These are phyloP conservation scores for Lichenostomus cassidix DNA, from an alignment of 2,113 vertebrate genomes.

Conservation along the genomic window DNA sequence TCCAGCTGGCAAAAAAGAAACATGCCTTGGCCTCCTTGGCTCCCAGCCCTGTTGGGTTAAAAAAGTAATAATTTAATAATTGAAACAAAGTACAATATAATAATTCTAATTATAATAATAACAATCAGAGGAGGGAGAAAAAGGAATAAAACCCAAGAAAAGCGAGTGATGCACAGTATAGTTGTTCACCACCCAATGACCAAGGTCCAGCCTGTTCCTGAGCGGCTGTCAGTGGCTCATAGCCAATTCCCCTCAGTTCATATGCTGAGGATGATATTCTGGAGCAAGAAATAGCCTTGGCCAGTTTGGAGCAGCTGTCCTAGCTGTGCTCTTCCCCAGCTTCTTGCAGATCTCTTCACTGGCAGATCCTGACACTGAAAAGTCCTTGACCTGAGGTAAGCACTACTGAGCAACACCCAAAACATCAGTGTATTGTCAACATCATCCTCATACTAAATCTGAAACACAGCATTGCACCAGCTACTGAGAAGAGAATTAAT, in stretches of 20 bases:
- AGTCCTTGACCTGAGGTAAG: neutral
- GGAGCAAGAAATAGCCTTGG: neutral
- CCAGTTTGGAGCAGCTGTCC: neutral
- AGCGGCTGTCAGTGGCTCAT: rapidly evolving
- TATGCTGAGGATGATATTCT: neutral
- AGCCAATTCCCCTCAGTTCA: neutral
- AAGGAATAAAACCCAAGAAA: neutral
- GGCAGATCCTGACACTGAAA: neutral
- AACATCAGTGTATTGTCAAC: neutral
- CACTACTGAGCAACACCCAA: neutral
- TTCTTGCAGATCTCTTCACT: neutral
- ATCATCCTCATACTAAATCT: neutral
- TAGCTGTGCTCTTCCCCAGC: neutral
- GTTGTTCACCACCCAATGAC: rapidly evolving
- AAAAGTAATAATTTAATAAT: neutral
- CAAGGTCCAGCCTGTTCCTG: neutral
- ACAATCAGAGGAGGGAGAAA: neutral
- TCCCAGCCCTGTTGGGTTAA: neutral
- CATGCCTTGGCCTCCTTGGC: too few relatives aligned
- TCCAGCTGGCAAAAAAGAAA: neutral
- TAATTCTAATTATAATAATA: neutral
- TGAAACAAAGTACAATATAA: neutral
- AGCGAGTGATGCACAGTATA: neutral
- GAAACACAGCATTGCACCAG: neutral
- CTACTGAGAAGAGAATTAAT: neutral